Evolutionary conservation across 1,140 invertebrate species (phyloP).

Genomic region (Nephotettix cincticeps): DNA sequence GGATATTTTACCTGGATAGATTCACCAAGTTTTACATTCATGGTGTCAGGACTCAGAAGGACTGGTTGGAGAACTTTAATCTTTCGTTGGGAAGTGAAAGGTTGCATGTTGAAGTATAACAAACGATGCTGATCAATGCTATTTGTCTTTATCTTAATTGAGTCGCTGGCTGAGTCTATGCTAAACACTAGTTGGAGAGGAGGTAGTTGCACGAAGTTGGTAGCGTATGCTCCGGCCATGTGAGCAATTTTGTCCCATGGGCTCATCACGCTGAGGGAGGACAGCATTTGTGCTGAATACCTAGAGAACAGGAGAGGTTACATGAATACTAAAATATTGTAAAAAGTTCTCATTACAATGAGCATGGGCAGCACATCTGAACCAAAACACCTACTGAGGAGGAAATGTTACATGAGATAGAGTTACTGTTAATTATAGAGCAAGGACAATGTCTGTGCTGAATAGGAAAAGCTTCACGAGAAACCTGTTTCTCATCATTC

Average conservation of each 20-base stretch:
- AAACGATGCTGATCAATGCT: neutral
- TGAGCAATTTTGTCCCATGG: neutral
- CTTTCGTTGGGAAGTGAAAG: neutral
- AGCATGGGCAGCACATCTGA: no score
- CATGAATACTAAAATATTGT: neutral
- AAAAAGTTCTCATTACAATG: no score
- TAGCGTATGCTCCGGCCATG: neutral
- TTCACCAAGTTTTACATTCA: neutral
- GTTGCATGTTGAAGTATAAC: conserved; percentile 1
- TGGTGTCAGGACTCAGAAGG: neutral
- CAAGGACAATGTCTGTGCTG: no score
- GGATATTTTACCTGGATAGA: neutral
- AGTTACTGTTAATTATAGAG: no score
- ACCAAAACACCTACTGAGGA: no score
- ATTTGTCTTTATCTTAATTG: neutral
- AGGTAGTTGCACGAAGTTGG: conserved; percentile 6
- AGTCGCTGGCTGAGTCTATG: neutral
- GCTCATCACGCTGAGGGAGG: neutral
- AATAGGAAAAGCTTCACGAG: no score
- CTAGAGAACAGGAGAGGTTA: neutral
- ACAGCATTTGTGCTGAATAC: neutral
- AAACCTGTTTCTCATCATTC: no score
- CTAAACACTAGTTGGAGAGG: neutral
- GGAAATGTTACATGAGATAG: no score
- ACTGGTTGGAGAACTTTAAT: neutral